Percentiles rank a stretch among this genome's conserved stretches.
These are phyloP conservation scores for Caranx melampygus DNA, from an alignment of 2,113 vertebrate genomes.

Conservation along the genomic window DNA sequence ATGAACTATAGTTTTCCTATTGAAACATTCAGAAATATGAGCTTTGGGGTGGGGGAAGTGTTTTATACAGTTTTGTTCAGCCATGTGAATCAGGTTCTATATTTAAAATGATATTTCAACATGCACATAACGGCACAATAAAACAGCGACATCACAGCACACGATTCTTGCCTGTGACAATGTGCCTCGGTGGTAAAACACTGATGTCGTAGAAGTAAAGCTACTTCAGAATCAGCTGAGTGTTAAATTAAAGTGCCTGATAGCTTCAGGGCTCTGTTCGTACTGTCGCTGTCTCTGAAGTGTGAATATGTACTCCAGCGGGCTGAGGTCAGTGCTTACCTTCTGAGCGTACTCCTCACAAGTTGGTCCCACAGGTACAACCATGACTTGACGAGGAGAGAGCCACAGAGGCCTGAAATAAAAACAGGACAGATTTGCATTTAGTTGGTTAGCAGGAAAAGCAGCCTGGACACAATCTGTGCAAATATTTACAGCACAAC, in stretches of 20 bases:
- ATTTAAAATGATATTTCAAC: not conserved
- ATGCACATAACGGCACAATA: too few species aligned
- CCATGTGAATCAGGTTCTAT: not conserved
- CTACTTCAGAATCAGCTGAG: not conserved
- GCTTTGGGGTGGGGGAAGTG: too few species aligned
- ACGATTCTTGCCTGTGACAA: not conserved
- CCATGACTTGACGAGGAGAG: conserved; percentile 96
- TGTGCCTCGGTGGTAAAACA: not conserved
- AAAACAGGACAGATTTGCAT: conserved; percentile 28
- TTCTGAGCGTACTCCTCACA: conserved; percentile 96
- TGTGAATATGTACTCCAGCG: not conserved
- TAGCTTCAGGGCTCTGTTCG: not conserved
- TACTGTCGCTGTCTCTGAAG: conserved; percentile 3
- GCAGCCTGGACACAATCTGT: not conserved
- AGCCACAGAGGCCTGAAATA: conserved; percentile 94
- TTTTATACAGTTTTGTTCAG: not conserved
- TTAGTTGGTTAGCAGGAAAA: conserved; percentile 31
- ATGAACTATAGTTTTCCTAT: not conserved
- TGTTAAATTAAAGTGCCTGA: conserved; percentile 1
- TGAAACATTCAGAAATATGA: not conserved
- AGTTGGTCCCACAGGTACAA: conserved; percentile 93
- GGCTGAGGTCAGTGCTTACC: conserved; percentile 77
- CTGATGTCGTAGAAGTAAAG: not conserved
- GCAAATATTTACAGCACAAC: conserved; percentile 16
- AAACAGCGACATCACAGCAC: not conserved